Percentiles rank a stretch among this genome's conserved stretches.
Conservation (phyloP, 2,888 invertebrate species). For the Crematogaster levior region DNA sequence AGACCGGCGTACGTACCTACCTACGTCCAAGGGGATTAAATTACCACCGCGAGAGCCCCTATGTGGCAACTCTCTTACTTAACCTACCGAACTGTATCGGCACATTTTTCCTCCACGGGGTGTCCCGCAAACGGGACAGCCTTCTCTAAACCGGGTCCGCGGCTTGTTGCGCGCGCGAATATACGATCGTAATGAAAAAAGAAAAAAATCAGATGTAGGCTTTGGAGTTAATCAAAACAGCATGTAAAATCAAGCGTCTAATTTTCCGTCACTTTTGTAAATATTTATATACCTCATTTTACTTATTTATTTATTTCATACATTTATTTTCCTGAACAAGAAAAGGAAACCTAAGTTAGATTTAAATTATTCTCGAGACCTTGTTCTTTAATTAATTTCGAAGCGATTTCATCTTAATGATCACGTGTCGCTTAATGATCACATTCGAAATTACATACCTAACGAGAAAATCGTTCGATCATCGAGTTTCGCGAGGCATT, state of each 20-base stretch:
- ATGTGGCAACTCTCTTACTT: slow-evolving; percentile 83
- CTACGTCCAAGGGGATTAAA: slow-evolving; percentile 78
- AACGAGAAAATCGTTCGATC: slow-evolving; percentile 14
- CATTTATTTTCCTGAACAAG: not conserved
- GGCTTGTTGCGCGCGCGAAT: slow-evolving; percentile 38
- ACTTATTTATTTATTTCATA: not conserved
- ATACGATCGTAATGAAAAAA: not conserved
- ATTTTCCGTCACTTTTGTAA: not conserved
- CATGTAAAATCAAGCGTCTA: not conserved
- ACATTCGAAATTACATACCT: not conserved
- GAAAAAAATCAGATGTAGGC: not conserved
- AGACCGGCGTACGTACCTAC: slow-evolving; percentile 67
- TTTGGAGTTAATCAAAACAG: not conserved
- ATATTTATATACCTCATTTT: not conserved
- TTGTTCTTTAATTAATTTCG: not conserved
- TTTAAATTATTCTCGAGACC: not conserved
- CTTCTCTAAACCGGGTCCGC: slow-evolving; percentile 41
- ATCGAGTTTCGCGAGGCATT: slow-evolving; percentile 35
- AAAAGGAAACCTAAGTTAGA: not conserved
- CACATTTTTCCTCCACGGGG: slow-evolving; percentile 77
- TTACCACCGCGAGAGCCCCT: slow-evolving; percentile 80
- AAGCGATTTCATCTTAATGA: not conserved
- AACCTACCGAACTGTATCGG: slow-evolving; percentile 83
- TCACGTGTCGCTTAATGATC: not conserved
- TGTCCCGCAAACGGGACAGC: slow-evolving; percentile 73